A percentile compares a stretch with the other conserved stretches of the same genome.
Evolutionary conservation across 2,888 invertebrate species (phyloP).

Genomic region (Iphiclides podalirius): DNA sequence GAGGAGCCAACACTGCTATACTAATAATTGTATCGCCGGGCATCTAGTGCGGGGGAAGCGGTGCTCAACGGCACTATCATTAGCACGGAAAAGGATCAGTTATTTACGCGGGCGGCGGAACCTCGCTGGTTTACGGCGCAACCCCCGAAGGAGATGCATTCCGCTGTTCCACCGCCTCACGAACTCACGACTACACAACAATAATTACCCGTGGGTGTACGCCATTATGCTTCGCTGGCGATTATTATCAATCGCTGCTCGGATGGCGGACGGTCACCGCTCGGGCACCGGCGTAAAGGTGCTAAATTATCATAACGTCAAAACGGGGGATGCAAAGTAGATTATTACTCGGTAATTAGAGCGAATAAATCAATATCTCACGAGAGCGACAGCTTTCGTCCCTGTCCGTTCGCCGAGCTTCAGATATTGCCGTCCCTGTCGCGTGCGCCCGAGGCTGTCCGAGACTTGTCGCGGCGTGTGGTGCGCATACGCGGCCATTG

Average conservation of each 20-base stretch:
- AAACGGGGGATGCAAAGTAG: constrained; percentile 79
- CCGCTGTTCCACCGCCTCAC: constrained; percentile 74
- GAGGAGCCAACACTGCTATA: neutral
- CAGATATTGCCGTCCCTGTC: constrained; percentile 43
- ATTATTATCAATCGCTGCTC: constrained; percentile 78
- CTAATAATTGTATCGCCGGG: constrained; percentile 62
- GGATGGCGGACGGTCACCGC: constrained; percentile 75
- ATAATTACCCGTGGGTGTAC: constrained; percentile 81
- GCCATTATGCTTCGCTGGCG: constrained; percentile 79
- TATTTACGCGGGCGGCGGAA: constrained; percentile 67
- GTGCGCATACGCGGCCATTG: constrained; percentile 55
- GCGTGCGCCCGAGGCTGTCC: constrained; percentile 47
- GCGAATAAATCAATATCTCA: constrained; percentile 74
- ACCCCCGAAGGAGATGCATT: constrained; percentile 81
- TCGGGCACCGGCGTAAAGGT: constrained; percentile 74
- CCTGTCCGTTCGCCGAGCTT: constrained; percentile 38
- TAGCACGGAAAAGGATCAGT: constrained; percentile 75
- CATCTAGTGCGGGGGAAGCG: constrained; percentile 66
- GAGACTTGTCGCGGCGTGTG: constrained; percentile 52
- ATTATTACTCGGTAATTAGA: constrained; percentile 76
- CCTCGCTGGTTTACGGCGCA: constrained; percentile 77
- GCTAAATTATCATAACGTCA: constrained; percentile 77
- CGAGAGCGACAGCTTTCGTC: constrained; percentile 48
- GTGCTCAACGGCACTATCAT: constrained; percentile 71
- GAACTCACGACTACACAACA: constrained; percentile 80